Evolutionary conservation across 2,888 invertebrate species (phyloP).

Genomic region (Ectemnius continuus): DNA sequence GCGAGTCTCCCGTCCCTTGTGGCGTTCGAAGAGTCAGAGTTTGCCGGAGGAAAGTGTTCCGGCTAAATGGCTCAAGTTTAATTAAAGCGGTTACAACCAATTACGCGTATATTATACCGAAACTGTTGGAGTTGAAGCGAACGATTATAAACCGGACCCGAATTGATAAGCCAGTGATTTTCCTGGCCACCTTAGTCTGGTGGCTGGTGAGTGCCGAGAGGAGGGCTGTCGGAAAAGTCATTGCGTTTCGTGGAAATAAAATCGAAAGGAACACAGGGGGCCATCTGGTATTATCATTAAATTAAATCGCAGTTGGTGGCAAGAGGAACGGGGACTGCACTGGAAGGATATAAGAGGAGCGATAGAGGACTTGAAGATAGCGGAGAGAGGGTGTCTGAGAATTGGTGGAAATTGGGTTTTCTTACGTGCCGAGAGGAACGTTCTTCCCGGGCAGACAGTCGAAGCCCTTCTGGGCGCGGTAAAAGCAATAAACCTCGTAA

Average conservation of each 20-base stretch:
- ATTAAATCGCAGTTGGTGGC: conserved; percentile 37
- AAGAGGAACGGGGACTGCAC: neutral
- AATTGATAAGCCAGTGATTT: conserved; percentile 4
- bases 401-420: conserved; percentile 39
- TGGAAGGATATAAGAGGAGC: conserved; percentile 4
- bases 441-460: conserved; percentile 15
- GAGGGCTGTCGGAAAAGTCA: neutral
- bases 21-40: conserved; percentile 17
- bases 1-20: conserved; percentile 2
- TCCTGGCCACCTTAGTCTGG: no score
- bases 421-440: conserved; percentile 31
- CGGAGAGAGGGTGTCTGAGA: neutral
- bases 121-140: conserved; percentile 7
- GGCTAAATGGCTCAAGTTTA: conserved; percentile 42
- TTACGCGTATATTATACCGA: conserved; percentile 45
- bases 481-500: conserved; percentile 38
- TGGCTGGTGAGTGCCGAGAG: no score
- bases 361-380: neutral
- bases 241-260: conserved; percentile 33
- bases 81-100: conserved; percentile 51
- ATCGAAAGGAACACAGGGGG: conserved; percentile 32
- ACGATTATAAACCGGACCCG: conserved; percentile 18
- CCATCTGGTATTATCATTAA: conserved; percentile 41
- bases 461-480: conserved; percentile 10
- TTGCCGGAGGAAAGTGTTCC: conserved; percentile 22